Evolutionary conservation across 2,888 invertebrate genomes (phyloP).

Genomic region (Slavum lentiscoides): DNA sequence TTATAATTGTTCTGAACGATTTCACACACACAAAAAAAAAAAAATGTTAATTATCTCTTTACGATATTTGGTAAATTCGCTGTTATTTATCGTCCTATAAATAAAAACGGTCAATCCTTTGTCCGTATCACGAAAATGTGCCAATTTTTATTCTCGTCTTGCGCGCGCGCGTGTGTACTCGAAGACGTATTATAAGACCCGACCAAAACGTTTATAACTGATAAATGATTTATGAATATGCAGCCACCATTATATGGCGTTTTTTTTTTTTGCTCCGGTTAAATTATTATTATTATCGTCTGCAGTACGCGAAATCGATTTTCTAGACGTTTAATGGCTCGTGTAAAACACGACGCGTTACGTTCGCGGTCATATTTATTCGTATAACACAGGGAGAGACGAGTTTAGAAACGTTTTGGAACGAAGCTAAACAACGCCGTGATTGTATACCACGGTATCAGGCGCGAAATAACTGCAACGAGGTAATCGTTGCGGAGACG

Average conservation of each 20-base stretch:
- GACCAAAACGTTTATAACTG: background rate
- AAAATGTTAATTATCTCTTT: background rate
- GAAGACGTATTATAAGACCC: background rate
- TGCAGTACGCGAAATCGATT: background rate
- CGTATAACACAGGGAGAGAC: too few species aligned
- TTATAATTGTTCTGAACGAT: too few species aligned
- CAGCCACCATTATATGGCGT: background rate
- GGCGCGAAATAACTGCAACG: too few species aligned
- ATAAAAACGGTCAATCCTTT: background rate
- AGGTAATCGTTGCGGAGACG: background rate
- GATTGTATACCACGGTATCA: too few species aligned
- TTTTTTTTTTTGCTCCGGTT: background rate
- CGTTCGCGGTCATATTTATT: background rate
- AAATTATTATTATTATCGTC: background rate
- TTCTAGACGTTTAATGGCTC: slow-evolving; percentile 1
- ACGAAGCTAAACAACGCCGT: too few species aligned
- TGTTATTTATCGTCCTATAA: slow-evolving; percentile 5
- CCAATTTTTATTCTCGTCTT: slow-evolving; percentile 4
- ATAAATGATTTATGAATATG: slow-evolving; percentile 17
- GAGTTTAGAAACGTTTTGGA: too few species aligned
- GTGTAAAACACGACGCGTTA: too few species aligned
- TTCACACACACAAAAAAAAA: background rate
- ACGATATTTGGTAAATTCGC: background rate
- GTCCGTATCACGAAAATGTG: background rate
- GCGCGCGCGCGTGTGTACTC: background rate